Percentiles rank a stretch among this genome's conserved stretches.
Evolutionary conservation across 2,797 vertebrate genomes (phyloP).

Genomic region (Spinibarbus caldwelli): DNA sequence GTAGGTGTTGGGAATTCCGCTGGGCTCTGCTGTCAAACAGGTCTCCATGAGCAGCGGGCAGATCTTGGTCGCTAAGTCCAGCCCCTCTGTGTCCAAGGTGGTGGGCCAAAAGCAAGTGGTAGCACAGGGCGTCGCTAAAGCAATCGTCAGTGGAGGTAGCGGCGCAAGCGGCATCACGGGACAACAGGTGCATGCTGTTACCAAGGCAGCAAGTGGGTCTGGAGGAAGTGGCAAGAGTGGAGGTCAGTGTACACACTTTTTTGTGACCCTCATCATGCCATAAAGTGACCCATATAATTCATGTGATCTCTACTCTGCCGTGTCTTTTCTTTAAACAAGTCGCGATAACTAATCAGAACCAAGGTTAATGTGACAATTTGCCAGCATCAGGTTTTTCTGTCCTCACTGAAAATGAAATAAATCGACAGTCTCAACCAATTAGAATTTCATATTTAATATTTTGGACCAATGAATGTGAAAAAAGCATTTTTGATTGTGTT

Average conservation of each 20-base stretch:
- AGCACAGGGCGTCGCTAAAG: constrained; percentile 97
- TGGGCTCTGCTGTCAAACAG: constrained; percentile 93
- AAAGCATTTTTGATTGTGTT: not conserved
- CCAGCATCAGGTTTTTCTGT: not conserved
- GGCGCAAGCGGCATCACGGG: constrained; percentile 84
- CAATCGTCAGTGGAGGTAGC: constrained; percentile 83
- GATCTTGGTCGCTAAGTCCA: constrained; percentile 94
- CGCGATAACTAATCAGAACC: not conserved
- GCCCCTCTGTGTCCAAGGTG: constrained; percentile 87
- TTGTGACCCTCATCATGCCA: not conserved
- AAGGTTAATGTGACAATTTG: not conserved
- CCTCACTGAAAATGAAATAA: not conserved
- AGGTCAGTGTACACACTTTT: constrained; percentile 81
- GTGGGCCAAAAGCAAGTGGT: constrained; percentile 94
- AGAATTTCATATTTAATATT: not conserved
- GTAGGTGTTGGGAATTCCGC: constrained; percentile 92
- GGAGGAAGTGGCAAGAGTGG: constrained; percentile 86
- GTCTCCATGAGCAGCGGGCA: constrained; percentile 96
- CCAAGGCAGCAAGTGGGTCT: constrained; percentile 85
- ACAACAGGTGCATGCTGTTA: constrained; percentile 84
- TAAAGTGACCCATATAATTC: not conserved
- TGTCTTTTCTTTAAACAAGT: not conserved
- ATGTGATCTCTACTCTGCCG: not conserved
- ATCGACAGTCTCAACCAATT: not conserved
- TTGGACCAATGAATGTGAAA: not conserved